phyloP scores from a whole-genome alignment of 1,140 invertebrate genomes.

The Cardiocondyla obscurior region DNA sequence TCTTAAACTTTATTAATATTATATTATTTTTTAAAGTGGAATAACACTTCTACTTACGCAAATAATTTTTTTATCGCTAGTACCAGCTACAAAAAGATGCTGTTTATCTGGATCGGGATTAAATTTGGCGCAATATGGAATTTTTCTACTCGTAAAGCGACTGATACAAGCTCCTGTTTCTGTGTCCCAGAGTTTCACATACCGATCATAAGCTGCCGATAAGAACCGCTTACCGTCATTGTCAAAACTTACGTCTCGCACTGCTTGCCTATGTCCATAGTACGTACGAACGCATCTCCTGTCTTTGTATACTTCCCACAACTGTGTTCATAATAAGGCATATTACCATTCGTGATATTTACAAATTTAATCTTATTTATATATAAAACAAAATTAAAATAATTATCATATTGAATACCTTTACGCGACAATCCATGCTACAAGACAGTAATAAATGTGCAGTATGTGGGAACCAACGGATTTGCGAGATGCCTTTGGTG shows the following conservation, averaged over 20 bases:
- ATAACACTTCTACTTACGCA: slow-evolving; percentile 89
- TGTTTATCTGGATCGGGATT: slow-evolving; percentile 99
- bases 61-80: slow-evolving; percentile 99
- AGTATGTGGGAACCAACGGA: slow-evolving; percentile 97
- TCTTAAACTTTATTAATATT: background rate
- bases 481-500: slow-evolving; percentile 97
- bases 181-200: slow-evolving; percentile 99
- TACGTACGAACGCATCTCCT: slow-evolving; percentile 97
- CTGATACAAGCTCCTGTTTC: slow-evolving; percentile 97
- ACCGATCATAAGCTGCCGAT: slow-evolving; percentile 96
- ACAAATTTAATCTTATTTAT: no score
- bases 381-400: background rate
- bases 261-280: slow-evolving; percentile 98
- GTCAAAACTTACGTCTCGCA: slow-evolving; percentile 98
- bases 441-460: slow-evolving; percentile 97
- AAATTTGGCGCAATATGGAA: slow-evolving; percentile 99
- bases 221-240: slow-evolving; percentile 96
- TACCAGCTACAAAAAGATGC: slow-evolving; percentile 98
- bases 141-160: slow-evolving; percentile 97
- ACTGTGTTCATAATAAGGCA: slow-evolving; percentile 84
- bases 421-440: slow-evolving; percentile 98
- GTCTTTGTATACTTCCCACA: slow-evolving; percentile 99
- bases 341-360: no score
- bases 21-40: background rate
- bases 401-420: slow-evolving; percentile 85